Evolutionary conservation across 1,140 invertebrate species (phyloP), one percentile per base, ranked within the genome.

Genomic region (Tenebrio molitor): DNA sequence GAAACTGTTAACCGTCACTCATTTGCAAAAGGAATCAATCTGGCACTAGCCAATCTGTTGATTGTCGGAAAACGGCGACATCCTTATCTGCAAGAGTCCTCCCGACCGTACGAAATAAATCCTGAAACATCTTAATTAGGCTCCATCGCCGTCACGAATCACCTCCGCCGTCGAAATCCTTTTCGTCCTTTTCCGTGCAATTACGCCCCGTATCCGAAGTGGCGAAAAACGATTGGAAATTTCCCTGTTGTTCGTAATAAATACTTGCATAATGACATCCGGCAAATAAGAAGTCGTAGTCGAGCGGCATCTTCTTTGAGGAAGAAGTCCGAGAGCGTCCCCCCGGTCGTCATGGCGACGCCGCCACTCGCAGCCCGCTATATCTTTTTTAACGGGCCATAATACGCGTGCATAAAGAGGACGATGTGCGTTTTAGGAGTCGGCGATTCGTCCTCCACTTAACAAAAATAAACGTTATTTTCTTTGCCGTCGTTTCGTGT

Each of bases 281-380:
- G 69, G 23, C 19, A 69, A 69, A 69, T 69, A 69, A 69, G 66
- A 64, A 64, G 69, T 58, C 46, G 7, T 29, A 68, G n/a, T n/a
- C n/a, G n/a, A n/a, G 10, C 69, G 69, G 68, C 69, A 53, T 74
- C 73, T 71, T 74, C 71, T 33, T 33, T 33, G 65, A 73, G 65
- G 63, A 64, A 58, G 25, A 42, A 74, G 69, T 74, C 73, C 63
- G 69, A 74, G 62, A 29, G 53, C 62, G 58, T 58, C 53, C 69
- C 73, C 65, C 23, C 15, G 12, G 69, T 74, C 71, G 69, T 66
- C 69, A 74, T 74, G 66, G 42, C 41, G 42, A 74, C 73, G 64
- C 58, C 67, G 73, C 73, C 73, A 74, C 73, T 74, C 73, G 65
- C 73, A 74, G 73, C 73, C 73, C 41, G 33, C 73, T 72, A 71